phyloP scores from a whole-genome alignment of 1,140 invertebrate species.

The Geopemphigus sp. region DNA sequence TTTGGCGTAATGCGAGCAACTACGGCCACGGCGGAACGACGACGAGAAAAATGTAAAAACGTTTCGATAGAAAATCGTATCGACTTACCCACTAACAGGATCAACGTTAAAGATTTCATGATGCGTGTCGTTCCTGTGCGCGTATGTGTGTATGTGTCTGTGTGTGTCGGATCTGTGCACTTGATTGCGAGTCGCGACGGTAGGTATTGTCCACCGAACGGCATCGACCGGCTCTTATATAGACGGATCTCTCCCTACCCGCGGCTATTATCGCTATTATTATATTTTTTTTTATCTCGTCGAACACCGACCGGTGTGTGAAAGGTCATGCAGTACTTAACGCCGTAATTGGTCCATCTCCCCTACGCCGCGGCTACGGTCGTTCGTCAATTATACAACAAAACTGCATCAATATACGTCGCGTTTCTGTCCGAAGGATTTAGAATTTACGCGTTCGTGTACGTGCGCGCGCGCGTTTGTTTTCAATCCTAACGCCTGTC shows the following conservation, averaged over 20 bases:
- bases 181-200: neutral
- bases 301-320: neutral
- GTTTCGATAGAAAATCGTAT: neutral
- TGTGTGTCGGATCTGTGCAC: neutral
- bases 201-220: neutral
- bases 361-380: neutral
- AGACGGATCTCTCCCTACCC: constrained; percentile 29
- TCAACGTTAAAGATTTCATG: constrained; percentile 16
- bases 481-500: neutral
- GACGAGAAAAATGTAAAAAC: no score
- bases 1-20: no score
- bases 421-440: neutral
- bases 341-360: neutral
- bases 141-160: neutral
- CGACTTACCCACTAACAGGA: constrained; percentile 27
- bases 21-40: no score
- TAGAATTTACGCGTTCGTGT: neutral
- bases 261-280: neutral
- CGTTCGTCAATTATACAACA: constrained; percentile 7
- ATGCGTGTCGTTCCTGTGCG: no score
- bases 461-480: neutral
- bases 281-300: neutral
- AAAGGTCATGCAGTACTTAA: constrained; percentile 19
- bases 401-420: constrained; percentile 10
- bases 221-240: neutral